Evolutionary conservation across 2,888 invertebrate genomes (phyloP).

Genomic region (Dicranocentrus wangi): DNA sequence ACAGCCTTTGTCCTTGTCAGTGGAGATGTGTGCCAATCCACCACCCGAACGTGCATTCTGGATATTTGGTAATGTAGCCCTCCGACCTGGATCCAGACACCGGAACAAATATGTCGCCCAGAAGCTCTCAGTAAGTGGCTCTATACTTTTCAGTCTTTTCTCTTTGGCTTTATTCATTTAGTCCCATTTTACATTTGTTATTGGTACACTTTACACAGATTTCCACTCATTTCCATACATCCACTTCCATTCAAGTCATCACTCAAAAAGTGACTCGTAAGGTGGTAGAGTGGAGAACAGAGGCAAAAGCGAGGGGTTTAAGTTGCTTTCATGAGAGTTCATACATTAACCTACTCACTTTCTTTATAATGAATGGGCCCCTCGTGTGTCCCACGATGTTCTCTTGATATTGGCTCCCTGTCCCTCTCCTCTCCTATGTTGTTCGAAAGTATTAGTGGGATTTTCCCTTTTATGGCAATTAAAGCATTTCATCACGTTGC

Average conservation of each 20-base stretch:
- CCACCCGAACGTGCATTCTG: conserved; percentile 80
- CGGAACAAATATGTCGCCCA: conserved; percentile 76
- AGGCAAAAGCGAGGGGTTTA: neutral
- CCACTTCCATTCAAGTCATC: conserved; percentile 56
- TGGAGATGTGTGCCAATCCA: conserved; percentile 87
- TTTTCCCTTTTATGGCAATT: conserved; percentile 54
- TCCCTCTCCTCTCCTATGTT: neutral
- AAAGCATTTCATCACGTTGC: conserved; percentile 57
- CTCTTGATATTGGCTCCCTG: neutral
- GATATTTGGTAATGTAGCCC: conserved; percentile 75
- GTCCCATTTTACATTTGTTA: conserved; percentile 38
- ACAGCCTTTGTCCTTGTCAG: conserved; percentile 81
- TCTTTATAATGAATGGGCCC: conserved; percentile 13
- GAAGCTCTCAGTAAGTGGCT: conserved; percentile 77
- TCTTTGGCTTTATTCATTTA: conserved; percentile 23
- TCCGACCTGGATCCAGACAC: conserved; percentile 74
- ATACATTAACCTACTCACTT: conserved; percentile 35
- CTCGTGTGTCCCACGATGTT: neutral
- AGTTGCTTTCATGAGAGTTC: conserved; percentile 31
- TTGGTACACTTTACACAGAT: conserved; percentile 44
- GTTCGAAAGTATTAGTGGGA: neutral
- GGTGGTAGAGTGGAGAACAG: conserved; percentile 20
- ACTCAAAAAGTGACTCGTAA: conserved; percentile 60
- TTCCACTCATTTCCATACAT: conserved; percentile 63
- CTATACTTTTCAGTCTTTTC: conserved; percentile 15